These are phyloP conservation scores for Nesoenas mayeri DNA, from an alignment of 2,113 vertebrate genomes.

Conservation along the genomic window DNA sequence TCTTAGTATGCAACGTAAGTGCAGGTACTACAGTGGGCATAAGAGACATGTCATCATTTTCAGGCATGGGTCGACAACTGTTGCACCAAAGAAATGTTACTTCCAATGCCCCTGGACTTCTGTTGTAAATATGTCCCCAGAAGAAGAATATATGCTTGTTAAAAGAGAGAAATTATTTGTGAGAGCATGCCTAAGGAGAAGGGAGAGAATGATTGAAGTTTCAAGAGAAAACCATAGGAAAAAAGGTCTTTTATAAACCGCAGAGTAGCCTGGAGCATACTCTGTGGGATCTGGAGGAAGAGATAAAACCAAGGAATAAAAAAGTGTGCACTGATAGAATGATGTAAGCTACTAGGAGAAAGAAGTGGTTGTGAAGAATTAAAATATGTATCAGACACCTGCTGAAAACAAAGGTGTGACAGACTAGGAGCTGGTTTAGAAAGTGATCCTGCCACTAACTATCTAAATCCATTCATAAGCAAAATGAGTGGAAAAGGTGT, in stretches of 20 bases:
- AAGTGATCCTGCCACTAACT: background rate
- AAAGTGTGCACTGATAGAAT: background rate
- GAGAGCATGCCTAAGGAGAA: conserved; percentile 22
- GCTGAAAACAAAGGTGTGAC: background rate
- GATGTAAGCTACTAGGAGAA: background rate
- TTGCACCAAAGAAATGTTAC: conserved; percentile 15
- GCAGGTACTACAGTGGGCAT: background rate
- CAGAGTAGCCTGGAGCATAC: conserved; percentile 33
- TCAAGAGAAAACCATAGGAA: conserved; percentile 14
- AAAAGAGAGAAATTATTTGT: background rate
- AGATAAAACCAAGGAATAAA: conserved; percentile 27
- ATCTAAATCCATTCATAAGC: background rate
- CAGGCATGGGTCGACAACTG: background rate
- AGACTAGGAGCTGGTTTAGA: background rate
- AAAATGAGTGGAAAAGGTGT: background rate
- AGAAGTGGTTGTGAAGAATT: background rate
- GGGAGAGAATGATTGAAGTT: conserved; percentile 15
- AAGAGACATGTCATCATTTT: background rate
- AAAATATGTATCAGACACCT: background rate
- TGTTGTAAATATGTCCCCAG: conserved; percentile 8
- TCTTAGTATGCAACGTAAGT: background rate
- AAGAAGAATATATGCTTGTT: conserved; percentile 28
- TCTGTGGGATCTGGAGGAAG: conserved; percentile 3
- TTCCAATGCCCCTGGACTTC: background rate
- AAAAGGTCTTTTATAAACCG: conserved; percentile 32